Evolutionary conservation across 2,797 vertebrate genomes (phyloP), one percentile per base, ranked within the genome.

Genomic region (Phalloptychus januarius): DNA sequence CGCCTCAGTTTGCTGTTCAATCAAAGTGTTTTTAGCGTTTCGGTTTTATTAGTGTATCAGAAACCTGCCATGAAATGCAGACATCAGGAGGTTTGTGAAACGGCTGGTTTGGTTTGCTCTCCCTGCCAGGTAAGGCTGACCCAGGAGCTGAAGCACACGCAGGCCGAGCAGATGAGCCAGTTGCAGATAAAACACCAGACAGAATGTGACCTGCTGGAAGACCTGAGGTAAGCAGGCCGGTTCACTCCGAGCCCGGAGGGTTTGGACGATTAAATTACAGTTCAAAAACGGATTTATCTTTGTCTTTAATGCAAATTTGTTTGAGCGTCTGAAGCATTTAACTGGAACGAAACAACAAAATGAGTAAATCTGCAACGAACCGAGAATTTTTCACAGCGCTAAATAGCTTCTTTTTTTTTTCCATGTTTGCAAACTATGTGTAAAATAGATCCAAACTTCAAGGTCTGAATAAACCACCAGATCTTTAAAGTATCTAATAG

Each of bases 131-230:
- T 99, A 94, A 97, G 98, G 96, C 96, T 99, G 90, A 98, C 96
- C 88, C 98, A 99, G 94, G 97, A 98, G 94, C 95, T 99, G 91
- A 99, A 97, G 91, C 97, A 98, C 92, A 96, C 95, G 86, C 97
- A 99, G 50, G 91, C 95, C 48, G 98, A 99, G 88, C 98, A 99
- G 96, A 95, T 97, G 95, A 97, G 93, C 95, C 96, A 97, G 88
- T 95, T 99, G 89, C 96, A 98, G 91, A 93, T 97, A 90, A 99
- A 99, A 92, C 98, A 99, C 90, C 98, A 99, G 93, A 95, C 97
- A 77, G 98, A 99, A 93, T 98, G 97, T 91, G 98, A 99, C 86
- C 97, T 99, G 75, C 96, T 99, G 79, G 98, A 99, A 89, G 98
- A 99, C 91, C 96, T 99, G 94, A 98, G 98, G 98, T 99, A 96